Conservation (phyloP, 2,113 vertebrate species). For the Taurulus bubalis region DNA sequence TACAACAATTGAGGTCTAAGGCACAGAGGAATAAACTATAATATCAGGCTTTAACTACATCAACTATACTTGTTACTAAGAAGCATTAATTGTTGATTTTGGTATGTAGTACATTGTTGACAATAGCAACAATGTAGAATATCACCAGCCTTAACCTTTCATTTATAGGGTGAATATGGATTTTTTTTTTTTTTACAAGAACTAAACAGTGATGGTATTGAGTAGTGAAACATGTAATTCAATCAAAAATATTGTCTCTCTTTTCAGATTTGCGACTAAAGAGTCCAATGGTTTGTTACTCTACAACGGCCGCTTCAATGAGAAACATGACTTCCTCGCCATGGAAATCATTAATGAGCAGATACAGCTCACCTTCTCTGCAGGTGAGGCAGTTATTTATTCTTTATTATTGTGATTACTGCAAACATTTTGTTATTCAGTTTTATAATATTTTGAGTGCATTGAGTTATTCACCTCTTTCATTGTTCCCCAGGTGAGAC, state of each 20-base stretch:
- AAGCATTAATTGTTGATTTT: neutral
- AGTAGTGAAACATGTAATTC: neutral
- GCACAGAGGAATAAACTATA: neutral
- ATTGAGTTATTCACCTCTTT: slow-evolving; percentile 1
- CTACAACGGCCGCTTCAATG: slow-evolving; percentile 96
- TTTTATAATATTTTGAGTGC: neutral
- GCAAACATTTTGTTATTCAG: too few species aligned
- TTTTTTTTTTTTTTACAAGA: neutral
- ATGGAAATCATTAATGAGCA: slow-evolving; percentile 93
- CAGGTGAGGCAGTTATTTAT: slow-evolving; percentile 80
- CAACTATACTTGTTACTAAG: neutral
- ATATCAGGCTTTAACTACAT: neutral
- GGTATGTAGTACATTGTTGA: neutral
- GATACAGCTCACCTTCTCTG: slow-evolving; percentile 96
- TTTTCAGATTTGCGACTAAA: slow-evolving; percentile 90
- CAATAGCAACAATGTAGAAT: neutral
- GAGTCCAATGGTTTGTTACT: slow-evolving; percentile 90
- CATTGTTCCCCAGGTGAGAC: slow-evolving; percentile 87
- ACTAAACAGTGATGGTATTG: neutral
- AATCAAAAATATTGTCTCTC: neutral
- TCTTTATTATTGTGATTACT: neutral
- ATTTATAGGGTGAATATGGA: neutral
- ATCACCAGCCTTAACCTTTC: neutral
- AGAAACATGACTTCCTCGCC: slow-evolving; percentile 95
- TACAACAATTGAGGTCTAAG: neutral